A percentile compares a stretch with the other conserved stretches of the same genome.
Evolutionary conservation across 2,113 vertebrate species (phyloP).

Genomic region (Pteropus alecto): DNA sequence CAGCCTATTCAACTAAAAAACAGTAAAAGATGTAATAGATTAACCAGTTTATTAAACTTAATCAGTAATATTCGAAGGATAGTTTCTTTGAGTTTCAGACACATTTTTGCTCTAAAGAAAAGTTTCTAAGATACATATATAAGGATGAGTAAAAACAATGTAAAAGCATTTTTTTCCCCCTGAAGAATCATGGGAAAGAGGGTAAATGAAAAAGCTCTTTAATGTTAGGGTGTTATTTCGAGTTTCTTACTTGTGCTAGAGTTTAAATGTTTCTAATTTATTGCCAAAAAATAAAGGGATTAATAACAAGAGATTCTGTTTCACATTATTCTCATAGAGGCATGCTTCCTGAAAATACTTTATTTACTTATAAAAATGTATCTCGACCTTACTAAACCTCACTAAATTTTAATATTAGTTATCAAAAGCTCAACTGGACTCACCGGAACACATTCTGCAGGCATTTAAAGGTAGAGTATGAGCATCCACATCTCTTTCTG

Average conservation of each 20-base stretch:
- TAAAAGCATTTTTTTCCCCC: background rate
- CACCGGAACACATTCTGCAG: background rate
- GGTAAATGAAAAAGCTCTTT: background rate
- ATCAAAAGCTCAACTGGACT: slow-evolving; percentile 22
- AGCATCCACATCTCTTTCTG: background rate
- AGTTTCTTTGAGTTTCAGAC: background rate
- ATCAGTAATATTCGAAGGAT: background rate
- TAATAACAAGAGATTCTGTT: background rate
- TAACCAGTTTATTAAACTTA: background rate
- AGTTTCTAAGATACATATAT: background rate
- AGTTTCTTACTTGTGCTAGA: background rate
- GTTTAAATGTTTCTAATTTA: slow-evolving; percentile 17
- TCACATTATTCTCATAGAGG: background rate
- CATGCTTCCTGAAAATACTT: background rate
- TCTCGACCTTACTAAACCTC: background rate
- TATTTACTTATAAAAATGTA: background rate
- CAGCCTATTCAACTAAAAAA: background rate
- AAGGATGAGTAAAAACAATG: background rate
- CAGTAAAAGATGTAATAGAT: background rate
- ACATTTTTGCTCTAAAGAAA: background rate
- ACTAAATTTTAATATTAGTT: slow-evolving; percentile 11
- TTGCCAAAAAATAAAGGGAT: background rate
- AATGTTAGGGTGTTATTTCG: background rate
- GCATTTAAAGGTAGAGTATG: background rate
- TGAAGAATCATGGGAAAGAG: background rate